Conservation (phyloP, 2,797 vertebrate genomes). For the Sebastes steindachneri region DNA sequence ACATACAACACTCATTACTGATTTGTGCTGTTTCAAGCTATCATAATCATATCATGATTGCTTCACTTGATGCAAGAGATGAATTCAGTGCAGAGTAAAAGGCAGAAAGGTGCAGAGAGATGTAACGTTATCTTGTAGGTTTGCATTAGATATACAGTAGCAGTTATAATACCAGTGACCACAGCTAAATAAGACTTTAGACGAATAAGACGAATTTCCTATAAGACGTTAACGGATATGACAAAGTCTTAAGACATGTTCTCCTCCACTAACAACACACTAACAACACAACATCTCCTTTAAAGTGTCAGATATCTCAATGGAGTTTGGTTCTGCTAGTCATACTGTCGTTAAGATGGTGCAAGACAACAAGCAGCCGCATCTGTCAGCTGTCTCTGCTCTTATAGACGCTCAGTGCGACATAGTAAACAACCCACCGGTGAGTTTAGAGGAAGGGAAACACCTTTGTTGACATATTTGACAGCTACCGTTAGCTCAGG, state of each 20-base stretch:
- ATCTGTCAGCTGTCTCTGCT: neutral
- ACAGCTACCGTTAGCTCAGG: slow-evolving; percentile 35
- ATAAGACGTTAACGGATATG: rapidly evolving
- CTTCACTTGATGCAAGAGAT: neutral
- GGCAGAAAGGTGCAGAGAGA: too few relatives aligned
- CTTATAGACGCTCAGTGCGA: rapidly evolving
- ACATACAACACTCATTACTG: neutral
- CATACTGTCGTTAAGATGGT: neutral
- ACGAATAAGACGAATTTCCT: neutral
- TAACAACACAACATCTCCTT: neutral
- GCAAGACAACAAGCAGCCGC: neutral
- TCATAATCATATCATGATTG: neutral
- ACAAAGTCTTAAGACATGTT: neutral
- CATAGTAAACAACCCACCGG: rapidly evolving
- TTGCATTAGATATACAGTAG: neutral
- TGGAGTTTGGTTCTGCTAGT: neutral
- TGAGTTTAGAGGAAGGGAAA: neutral
- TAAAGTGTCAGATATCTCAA: neutral
- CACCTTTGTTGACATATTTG: slow-evolving; percentile 45
- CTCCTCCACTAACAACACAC: neutral
- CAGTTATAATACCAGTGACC: neutral
- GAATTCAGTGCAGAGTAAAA: too few relatives aligned
- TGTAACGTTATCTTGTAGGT: neutral
- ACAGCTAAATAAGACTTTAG: neutral
- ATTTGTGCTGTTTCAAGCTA: neutral